Base-by-base conservation (phyloP, 2,888 invertebrate genomes). In the Dione vanillae region DNA sequence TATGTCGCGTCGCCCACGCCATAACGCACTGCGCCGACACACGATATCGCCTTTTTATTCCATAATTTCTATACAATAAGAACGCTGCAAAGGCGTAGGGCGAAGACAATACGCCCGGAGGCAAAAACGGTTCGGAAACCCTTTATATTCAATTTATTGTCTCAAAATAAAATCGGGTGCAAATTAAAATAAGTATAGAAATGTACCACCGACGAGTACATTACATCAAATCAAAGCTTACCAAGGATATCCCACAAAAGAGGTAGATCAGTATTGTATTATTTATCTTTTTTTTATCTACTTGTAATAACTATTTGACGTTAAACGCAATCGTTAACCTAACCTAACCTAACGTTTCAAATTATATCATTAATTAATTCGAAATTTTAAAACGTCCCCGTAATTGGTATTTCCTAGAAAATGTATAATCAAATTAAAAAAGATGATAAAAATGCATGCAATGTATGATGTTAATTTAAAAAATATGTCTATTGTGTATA, bases 71-170 rank as follows among this genome's bases (percentile, higher is more conserved):
- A 85, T 82, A 93, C 91, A 92, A 92, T 87, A 80, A 82, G 85
- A 85, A 83, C 84, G 80, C 86, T 84, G 87, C 84, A 87, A 90
- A 90, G 87, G 89, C 91, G 84, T 88, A 91, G 92, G 92, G 92
- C 83, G 90, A 90, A 92, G 90, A 93, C 92, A 93, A 93, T 93
- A 83, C 91, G 87, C 92, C 93, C 93, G 92, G 92, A 92, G 93
- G 92, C 91, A 88, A 83, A 79, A 86, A 85, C 84, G 83, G 89
- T 88, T 91, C 87, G 88, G 89, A 91, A 92, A 90, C 90, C 91
- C 91, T 92, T 92, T 93, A 91, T 89, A 86, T 87, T 81, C 82
- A 85, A 88, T 87, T 91, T 88, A 92, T 93, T 92, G 92, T 92
- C 91, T 92, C 91, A 90, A 88, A 88, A 91, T 89, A 88, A 92